These are phyloP conservation scores for Mylabris sibirica DNA, from an alignment of 2,888 invertebrate genomes.

Conservation along the genomic window DNA sequence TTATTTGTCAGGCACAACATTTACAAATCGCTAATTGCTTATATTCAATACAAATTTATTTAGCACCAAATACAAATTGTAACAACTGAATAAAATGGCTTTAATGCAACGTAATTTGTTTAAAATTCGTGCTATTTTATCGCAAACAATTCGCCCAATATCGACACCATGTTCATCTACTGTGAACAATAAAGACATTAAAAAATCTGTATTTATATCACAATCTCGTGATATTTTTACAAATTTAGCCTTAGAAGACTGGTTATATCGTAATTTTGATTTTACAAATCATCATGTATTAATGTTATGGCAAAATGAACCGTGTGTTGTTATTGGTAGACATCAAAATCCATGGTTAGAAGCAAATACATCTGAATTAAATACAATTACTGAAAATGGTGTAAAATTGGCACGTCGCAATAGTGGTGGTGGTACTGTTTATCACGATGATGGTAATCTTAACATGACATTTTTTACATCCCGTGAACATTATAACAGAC, in stretches of 20 bases:
- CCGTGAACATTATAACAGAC: constrained; percentile 82
- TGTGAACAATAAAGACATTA: constrained; percentile 62
- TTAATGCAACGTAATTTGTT: constrained; percentile 49
- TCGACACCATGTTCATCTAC: constrained; percentile 34
- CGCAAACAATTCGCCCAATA: constrained; percentile 38
- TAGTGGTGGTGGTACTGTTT: constrained; percentile 96
- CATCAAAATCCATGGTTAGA: constrained; percentile 98
- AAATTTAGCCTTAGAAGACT: constrained; percentile 95
- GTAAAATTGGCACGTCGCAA: constrained; percentile 86
- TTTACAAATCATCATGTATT: constrained; percentile 84
- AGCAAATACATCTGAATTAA: constrained; percentile 76
- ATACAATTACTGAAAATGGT: constrained; percentile 64
- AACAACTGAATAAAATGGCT: constrained; percentile 48
- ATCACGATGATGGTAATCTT: constrained; percentile 93
- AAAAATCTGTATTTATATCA: constrained; percentile 90
- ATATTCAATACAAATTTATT: neutral
- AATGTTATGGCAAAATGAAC: constrained; percentile 92
- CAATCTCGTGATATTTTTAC: constrained; percentile 89
- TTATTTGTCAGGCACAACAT: constrained; percentile 44
- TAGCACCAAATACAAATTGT: neutral
- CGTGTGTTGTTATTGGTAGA: constrained; percentile 94
- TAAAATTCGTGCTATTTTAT: constrained; percentile 42
- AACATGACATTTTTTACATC: constrained; percentile 93
- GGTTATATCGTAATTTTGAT: constrained; percentile 90
- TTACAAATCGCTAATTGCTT: constrained; percentile 17